These are phyloP conservation scores for Pluvianellus socialis DNA, from an alignment of 2,113 vertebrate species.

Conservation along the genomic window DNA sequence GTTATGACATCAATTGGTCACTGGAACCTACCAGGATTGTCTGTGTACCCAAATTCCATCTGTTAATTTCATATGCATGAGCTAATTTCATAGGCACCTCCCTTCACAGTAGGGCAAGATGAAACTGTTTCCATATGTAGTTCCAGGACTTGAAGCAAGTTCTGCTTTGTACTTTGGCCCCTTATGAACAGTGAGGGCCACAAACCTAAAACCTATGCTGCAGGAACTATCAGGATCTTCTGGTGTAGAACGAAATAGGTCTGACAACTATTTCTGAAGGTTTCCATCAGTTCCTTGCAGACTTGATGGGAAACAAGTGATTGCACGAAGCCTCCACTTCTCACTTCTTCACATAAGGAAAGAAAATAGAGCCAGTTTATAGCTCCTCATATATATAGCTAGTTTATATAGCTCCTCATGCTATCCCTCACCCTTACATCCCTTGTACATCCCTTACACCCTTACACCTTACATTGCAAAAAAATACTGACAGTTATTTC, in stretches of 20 bases:
- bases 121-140: not conserved
- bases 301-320: not conserved
- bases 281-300: not conserved
- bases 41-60: not conserved
- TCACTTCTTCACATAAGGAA: not conserved
- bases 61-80: not conserved
- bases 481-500: not conserved
- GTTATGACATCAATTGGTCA: not conserved
- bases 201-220: not conserved
- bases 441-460: too few relatives aligned
- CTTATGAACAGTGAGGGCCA: not conserved
- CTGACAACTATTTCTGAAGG: not conserved
- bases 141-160: not conserved
- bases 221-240: not conserved
- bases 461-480: too few relatives aligned
- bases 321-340: not conserved
- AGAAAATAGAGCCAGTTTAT: not conserved
- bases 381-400: not conserved
- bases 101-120: not conserved
- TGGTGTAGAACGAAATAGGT: not conserved
- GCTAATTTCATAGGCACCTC: not conserved
- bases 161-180: not conserved
- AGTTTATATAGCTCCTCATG: not conserved
- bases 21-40: not conserved
- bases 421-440: not conserved